Evolutionary conservation across 2,113 vertebrate genomes (phyloP).

Genomic region (Pelobates fuscus): DNA sequence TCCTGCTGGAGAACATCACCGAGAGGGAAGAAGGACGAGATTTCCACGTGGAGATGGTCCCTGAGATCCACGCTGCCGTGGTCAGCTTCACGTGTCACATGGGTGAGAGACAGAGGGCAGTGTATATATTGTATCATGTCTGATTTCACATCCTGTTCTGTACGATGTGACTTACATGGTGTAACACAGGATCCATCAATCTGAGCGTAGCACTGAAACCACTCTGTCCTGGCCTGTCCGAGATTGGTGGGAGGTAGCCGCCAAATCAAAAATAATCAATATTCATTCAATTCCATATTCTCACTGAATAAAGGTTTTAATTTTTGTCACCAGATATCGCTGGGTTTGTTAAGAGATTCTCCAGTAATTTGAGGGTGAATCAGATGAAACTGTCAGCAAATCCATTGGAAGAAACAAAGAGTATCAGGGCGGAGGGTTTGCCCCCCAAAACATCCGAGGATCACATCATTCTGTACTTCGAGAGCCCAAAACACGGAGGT

Average conservation of each 20-base stretch:
- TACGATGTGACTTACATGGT: background rate
- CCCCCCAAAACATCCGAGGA: constrained; percentile 56
- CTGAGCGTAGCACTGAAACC: no score
- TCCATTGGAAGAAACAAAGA: constrained; percentile 71
- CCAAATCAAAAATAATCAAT: no score
- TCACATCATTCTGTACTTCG: constrained; percentile 74
- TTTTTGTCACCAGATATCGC: constrained; percentile 60
- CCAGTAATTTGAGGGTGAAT: constrained; percentile 58
- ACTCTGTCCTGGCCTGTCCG: no score
- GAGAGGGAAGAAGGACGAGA: constrained; percentile 56
- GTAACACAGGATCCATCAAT: no score
- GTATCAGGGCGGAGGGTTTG: constrained; percentile 73
- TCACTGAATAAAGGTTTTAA: no score
- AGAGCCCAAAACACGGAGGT: constrained; percentile 68
- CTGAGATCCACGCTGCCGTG: constrained; percentile 66
- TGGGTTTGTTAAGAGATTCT: constrained; percentile 65
- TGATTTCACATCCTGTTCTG: background rate
- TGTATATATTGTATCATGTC: no score
- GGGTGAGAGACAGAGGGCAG: constrained; percentile 68
- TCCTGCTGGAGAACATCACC: constrained; percentile 78
- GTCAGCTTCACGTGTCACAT: constrained; percentile 67
- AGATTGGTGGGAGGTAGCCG: no score
- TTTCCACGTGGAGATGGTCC: constrained; percentile 77
- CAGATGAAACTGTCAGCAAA: constrained; percentile 64
- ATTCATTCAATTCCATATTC: no score